Base-by-base conservation (phyloP, 2,888 invertebrate genomes). In the Leucophora obtusa region DNA sequence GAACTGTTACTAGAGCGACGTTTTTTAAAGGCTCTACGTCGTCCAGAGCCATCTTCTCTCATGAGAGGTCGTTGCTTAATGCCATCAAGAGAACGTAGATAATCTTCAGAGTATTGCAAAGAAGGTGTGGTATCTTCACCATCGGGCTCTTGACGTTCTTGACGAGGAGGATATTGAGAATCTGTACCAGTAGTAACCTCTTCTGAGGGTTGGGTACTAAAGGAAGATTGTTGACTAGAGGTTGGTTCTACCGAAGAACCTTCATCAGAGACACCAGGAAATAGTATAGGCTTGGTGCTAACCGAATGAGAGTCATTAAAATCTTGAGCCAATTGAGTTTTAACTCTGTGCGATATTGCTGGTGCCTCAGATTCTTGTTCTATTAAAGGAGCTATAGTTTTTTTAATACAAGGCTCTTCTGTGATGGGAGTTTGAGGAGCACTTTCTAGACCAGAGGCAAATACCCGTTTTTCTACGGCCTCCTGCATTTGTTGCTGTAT, bases 51-150 rank as follows among this genome's bases (percentile, higher is more conserved):
- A 89, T 93, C 93, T 87, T 91, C 92, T 82, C 93, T 92, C 87
- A 92, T 91, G 85, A 93, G 87, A 72, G 93, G 92, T 82, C 92
- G 92, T 86, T 89, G 92, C 89, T 93, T 93, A 86, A 94, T 92
- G 84, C 94, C 94, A 89, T 94, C 94, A 87, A 94, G 91, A 85
- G 93, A 93, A 89, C 91, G 88, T 56, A 91, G 85, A 83, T 91
- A 91, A 33, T 91, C 90, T 78, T 91, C 91, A 17, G 89, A 88
- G 63, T 89, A 89, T 74, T 89, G 87, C 1, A 86, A 79, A 15
- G 87, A 83, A n/a, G 84, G 47, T 58, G 85, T 63, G 70, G 86
- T 86, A 35, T 89, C 90, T 0, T 89, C 90, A 21, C 84, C 86
- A 62, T 87, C 85, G 1, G 87, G 86, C 68, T 93, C 93, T 86